phyloP scores from a whole-genome alignment of 2,797 vertebrate species.

The Sebastes minor region DNA sequence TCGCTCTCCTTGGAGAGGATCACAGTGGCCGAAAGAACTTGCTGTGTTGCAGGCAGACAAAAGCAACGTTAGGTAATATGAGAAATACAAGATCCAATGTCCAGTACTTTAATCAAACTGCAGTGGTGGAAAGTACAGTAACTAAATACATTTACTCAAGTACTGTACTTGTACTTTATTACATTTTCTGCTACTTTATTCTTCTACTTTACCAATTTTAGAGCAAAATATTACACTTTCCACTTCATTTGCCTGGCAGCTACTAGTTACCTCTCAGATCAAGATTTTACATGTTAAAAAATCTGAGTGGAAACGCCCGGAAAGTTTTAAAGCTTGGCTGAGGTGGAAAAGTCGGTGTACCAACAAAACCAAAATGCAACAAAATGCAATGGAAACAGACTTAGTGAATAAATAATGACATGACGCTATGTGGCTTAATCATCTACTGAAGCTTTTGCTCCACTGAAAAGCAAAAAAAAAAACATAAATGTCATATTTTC shows the following conservation, averaged over 20 bases:
- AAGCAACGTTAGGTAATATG: slow-evolving; percentile 35
- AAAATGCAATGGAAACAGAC: too few species aligned
- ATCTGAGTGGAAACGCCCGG: background rate
- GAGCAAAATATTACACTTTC: too few species aligned
- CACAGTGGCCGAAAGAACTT: slow-evolving; percentile 59
- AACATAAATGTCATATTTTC: background rate
- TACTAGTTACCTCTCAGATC: background rate
- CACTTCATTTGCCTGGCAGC: background rate
- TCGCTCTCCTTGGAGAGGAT: slow-evolving; percentile 66
- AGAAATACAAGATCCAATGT: slow-evolving; percentile 2
- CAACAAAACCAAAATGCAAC: background rate
- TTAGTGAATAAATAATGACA: background rate
- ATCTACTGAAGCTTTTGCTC: background rate
- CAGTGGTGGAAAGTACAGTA: background rate
- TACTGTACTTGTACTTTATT: background rate
- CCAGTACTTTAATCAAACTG: background rate
- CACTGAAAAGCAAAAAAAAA: background rate
- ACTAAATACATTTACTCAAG: background rate
- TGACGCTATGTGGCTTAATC: background rate
- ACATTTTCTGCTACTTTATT: too few species aligned
- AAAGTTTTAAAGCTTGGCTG: too few species aligned
- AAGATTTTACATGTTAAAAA: background rate
- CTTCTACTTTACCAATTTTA: too few species aligned
- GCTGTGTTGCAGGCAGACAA: slow-evolving; percentile 8
- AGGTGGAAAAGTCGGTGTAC: too few species aligned